Base-by-base conservation (phyloP, 92 coral and sea anemone species). In the Umimayanthus chanpuru region DNA sequence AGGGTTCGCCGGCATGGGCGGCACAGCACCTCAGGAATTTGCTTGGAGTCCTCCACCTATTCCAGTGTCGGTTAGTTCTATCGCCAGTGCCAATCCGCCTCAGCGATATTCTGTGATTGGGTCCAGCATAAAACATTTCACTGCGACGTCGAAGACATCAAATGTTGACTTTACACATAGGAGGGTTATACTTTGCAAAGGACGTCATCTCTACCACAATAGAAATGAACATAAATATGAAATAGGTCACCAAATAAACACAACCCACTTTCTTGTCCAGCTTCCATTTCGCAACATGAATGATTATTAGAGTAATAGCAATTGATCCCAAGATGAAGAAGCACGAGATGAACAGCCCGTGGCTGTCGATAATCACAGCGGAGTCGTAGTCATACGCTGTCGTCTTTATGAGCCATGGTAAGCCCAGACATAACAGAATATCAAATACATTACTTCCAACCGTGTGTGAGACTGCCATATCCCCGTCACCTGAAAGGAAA, bases 361-460 rank as follows among this genome's bases (percentile, higher is more conserved):
- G 99, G 53, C 99, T 97, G 92, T 95, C 94, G 78, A 97, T 92
- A 1, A 94, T 96, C 11, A 97, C 96, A 29, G 98, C 82, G 5
- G 99, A 97, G 80, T 96, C 96, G 56, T 94, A 92, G 66, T 94
- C 98, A 88, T 94, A 97, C 18, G 96, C 91, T 40, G 97, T 94
- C 18, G 99, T 97, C 90, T 97, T 97, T 85, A 97, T 92, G 4
- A 96, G 91, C 99, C 99, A 97, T 29, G 99, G 99, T 10, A 97
- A 90, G 7, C 99, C 99, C 36, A 97, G 95, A 14, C 99, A 97
- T 43, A 97, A 88, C 20, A 97, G 90, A 28, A 97, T 97, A 79
- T 97, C 99, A 79, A 97, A 97, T 1, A 97, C 99, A 56, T 97
- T 97, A 86, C 99, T 97, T 9, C 99, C 99, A 9, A 97, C 99